Evolutionary conservation across 1,140 invertebrate species (phyloP), one percentile per base, ranked within the genome.

Genomic region (Anadara kagoshimensis): DNA sequence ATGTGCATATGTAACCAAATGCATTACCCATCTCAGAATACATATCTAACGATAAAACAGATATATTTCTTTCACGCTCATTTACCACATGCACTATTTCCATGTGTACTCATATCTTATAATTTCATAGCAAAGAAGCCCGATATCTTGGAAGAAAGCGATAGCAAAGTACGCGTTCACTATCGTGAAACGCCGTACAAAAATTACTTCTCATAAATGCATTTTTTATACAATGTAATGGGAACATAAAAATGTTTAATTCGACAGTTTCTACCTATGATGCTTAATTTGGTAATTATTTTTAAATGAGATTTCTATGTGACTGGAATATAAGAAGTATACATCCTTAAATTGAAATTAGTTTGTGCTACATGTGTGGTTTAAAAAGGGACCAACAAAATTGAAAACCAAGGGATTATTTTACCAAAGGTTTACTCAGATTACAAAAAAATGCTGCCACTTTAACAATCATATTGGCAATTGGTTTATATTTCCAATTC

Each of bases 371-470:
- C 45, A 47, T 47, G n/a, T n/a, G n/a, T n/a, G n/a, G 8, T 61
- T 59, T 5, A 59, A 36, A 57, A 57, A n/a, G 8, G 8, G 45
- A 10, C 8, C 8, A 47, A 18, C 18, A 18, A 47, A 47, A 10
- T 8, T 18, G 45, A 47, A 47, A 47, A 10, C 18, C 45, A 47
- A 47, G 8, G 8, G 45, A 63, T 47, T 63, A 11, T 45, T 22
- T 67, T 2, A 67, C 64, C 10, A 67, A 24, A 43, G 29, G 64
- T 44, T 43, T 54, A 11, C 56, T 1, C 24, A 67, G 56, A 24
- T 67, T 67, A 26, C 64, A 67, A n/a, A 57, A 18, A 24, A 67
- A 67, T 56, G 18, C 64, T 56, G 18, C 16, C 26, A 59, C 66
- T 47, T 58, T 68, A 5, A 49, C 36, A 10, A 57, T 68, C 41